Percentiles rank a stretch among this genome's conserved stretches.
Evolutionary conservation across 2,113 vertebrate genomes (phyloP).

Genomic region (Pseudorhombus dupliciocellatus): DNA sequence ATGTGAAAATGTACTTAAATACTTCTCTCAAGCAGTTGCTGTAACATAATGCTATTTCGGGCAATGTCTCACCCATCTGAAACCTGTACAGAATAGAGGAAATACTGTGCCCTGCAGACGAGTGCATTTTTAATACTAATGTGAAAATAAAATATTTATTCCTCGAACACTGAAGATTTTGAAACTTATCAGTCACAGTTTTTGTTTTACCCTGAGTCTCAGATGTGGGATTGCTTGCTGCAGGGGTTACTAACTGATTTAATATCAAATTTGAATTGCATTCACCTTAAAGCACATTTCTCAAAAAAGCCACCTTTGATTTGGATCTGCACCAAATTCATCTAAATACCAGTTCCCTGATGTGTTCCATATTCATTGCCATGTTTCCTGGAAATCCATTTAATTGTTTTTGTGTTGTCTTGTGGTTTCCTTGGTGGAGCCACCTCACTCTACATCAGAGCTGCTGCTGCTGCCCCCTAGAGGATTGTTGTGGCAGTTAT

Average conservation of each 20-base stretch:
- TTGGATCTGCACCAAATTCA: too few species aligned
- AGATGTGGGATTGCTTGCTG: too few species aligned
- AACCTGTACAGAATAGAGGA: slow-evolving; percentile 31
- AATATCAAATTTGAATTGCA: too few species aligned
- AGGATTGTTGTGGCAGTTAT: background rate
- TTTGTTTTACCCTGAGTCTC: background rate
- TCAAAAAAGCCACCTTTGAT: too few species aligned
- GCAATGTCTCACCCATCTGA: background rate
- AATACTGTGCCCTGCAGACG: slow-evolving; percentile 22
- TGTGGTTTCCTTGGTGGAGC: too few species aligned
- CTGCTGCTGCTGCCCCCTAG: background rate
- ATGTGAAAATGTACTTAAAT: slow-evolving; percentile 11
- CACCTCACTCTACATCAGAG: background rate
- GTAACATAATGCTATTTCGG: slow-evolving; percentile 70
- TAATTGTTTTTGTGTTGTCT: too few species aligned
- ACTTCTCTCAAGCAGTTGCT: slow-evolving; percentile 28
- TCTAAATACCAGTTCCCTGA: too few species aligned
- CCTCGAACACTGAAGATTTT: slow-evolving; percentile 22
- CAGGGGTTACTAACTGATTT: too few species aligned
- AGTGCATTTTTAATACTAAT: slow-evolving; percentile 71
- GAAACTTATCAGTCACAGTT: background rate
- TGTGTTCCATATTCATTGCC: too few species aligned
- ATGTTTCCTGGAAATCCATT: too few species aligned
- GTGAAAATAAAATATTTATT: slow-evolving; percentile 80
- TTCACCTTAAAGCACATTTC: too few species aligned